phyloP scores from a whole-genome alignment of 2,797 vertebrate genomes.

The Mycteria americana region DNA sequence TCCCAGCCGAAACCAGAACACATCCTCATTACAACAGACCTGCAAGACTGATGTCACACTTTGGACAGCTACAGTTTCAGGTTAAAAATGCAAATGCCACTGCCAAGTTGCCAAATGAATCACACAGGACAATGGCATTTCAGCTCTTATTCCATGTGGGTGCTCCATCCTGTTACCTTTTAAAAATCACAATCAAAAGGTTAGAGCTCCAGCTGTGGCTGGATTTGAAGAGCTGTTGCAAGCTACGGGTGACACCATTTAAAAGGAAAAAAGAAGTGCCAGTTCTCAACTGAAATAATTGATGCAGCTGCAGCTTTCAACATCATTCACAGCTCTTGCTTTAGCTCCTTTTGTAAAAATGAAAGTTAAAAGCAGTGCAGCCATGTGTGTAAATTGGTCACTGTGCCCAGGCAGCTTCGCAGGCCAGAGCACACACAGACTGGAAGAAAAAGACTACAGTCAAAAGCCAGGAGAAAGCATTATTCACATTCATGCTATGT shows the following conservation, averaged over 20 bases:
- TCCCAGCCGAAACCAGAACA: too few relatives aligned
- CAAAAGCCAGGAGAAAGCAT: not conserved
- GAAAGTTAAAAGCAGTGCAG: not conserved
- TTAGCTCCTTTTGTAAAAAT: not conserved
- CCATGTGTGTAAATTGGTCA: not conserved
- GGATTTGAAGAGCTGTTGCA: not conserved
- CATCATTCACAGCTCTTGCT: not conserved
- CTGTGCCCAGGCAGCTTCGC: not conserved
- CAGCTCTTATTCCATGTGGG: not conserved
- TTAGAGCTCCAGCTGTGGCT: not conserved
- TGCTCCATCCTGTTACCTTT: not conserved
- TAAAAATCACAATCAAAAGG: not conserved
- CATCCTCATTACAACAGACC: not conserved
- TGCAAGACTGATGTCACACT: not conserved
- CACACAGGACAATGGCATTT: not conserved
- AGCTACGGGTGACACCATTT: not conserved
- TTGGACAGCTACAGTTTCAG: not conserved
- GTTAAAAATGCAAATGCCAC: not conserved
- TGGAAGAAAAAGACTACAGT: not conserved
- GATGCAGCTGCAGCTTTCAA: not conserved
- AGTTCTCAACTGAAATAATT: not conserved
- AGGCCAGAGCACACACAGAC: not conserved
- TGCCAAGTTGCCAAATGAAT: not conserved
- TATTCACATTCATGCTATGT: not conserved
- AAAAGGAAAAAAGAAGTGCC: not conserved